A percentile compares a stretch with the other conserved stretches of the same genome.
Evolutionary conservation across 2,888 invertebrate species (phyloP).

Genomic region (Euzophera pinguis): DNA sequence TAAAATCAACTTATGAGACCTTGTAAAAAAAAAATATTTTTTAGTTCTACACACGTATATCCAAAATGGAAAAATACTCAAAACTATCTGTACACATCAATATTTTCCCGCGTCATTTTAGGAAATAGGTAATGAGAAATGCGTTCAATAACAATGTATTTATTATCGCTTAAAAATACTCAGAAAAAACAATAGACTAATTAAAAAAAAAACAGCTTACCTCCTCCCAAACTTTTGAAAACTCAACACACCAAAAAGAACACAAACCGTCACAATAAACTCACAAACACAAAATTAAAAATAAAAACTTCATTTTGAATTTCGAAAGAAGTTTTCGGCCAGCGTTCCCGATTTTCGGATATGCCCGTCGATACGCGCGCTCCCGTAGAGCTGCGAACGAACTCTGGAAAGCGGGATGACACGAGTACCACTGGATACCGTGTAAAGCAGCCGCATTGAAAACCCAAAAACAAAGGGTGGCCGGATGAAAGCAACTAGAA

Average conservation of each 20-base stretch:
- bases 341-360: conserved; percentile 23
- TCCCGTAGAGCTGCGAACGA: conserved; percentile 48
- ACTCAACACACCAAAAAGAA: not conserved
- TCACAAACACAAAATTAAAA: not conserved
- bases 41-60: no score
- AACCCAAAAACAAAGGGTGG: conserved; percentile 4
- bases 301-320: conserved; percentile 24
- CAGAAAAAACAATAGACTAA: not conserved
- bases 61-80: no score
- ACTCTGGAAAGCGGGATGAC: conserved; percentile 44
- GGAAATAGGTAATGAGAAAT: no score
- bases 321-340: conserved; percentile 36
- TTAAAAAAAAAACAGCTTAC: not conserved
- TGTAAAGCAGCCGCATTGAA: not conserved
- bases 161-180: no score
- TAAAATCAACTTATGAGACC: no score
- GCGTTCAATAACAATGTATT: no score
- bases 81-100: no score
- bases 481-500: not conserved
- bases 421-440: not conserved
- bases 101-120: no score
- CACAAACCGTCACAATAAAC: conserved; percentile 1
- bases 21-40: no score
- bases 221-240: not conserved
- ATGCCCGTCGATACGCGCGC: conserved; percentile 40